phyloP scores from a whole-genome alignment of 2,888 invertebrate species.

The Listrodromus nycthemerus region DNA sequence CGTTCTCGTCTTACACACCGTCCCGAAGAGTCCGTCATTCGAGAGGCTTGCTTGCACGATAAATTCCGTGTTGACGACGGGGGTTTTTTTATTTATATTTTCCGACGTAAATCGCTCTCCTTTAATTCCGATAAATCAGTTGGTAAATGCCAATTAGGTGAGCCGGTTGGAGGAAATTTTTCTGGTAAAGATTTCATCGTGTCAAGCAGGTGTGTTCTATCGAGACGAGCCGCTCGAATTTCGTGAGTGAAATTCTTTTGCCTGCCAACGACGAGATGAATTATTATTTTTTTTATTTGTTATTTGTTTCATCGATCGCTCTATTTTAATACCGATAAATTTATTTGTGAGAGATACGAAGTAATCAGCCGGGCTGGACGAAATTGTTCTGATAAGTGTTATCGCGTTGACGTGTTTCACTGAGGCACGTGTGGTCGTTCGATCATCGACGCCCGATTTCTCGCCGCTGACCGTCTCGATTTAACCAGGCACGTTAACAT shows the following conservation, averaged over 20 bases:
- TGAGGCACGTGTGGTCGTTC: not conserved
- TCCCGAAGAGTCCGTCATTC: conserved; percentile 16
- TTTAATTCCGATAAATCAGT: not conserved
- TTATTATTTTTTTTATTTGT: not conserved
- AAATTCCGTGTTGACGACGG: conserved; percentile 1
- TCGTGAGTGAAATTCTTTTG: too few species aligned
- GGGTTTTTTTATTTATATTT: not conserved
- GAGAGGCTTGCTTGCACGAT: not conserved
- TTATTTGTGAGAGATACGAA: too few species aligned
- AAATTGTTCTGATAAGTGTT: not conserved
- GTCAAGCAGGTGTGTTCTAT: too few species aligned
- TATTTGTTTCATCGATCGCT: not conserved
- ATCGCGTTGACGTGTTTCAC: not conserved
- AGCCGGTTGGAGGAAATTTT: too few species aligned
- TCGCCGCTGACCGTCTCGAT: conserved; percentile 23
- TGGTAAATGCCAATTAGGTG: too few species aligned
- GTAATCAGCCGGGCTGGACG: too few species aligned
- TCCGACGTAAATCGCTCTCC: conserved; percentile 12
- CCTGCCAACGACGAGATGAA: too few species aligned
- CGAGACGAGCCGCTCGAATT: too few species aligned
- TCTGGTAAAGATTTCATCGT: too few species aligned
- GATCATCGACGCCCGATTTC: conserved; percentile 7
- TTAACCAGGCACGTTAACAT: conserved; percentile 36
- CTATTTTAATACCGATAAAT: too few species aligned
- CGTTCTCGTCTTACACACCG: conserved; percentile 39